Evolutionary conservation across 2,888 invertebrate species (phyloP), one percentile per base, ranked within the genome.

Genomic region (Nephrotoma guestfalica): DNA sequence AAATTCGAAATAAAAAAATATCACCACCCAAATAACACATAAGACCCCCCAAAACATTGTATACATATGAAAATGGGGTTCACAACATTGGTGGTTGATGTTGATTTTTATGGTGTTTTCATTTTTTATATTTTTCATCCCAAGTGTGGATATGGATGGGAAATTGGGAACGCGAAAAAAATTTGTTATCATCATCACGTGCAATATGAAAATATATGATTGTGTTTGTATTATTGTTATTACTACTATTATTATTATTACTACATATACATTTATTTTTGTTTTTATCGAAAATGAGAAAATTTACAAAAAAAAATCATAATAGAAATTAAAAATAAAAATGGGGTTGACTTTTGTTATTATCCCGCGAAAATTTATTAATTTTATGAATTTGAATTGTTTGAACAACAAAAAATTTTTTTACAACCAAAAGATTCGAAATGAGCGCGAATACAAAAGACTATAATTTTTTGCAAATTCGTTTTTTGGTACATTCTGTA

Each of bases 311-410:
- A 83, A 84, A 84, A 84, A 84, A 84, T 84, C 42, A 84, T 84
- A 84, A 84, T 84, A 85, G 85, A 85, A 85, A 85, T 18, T 18
- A 83, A 83, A 83, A 83, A 30, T 45, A 85, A 43, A 43, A 30
- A 43, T 43, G 85, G 85, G 43, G 85, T 85, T 85, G 85, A 85
- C 85, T 85, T 85, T 85, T 84, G 84, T 85, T 85, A 43, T 85
- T 84, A 84, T 84, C 42, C 85, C 85, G 85, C 85, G 85, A 85
- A 85, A 71, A 85, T 85, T 85, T 85, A 85, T 85, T 85, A 85
- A 85, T 85, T 85, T 85, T 18, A 85, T 85, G 43, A 85, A 85
- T 85, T 43, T 85, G 85, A 85, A 85, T 85, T 85, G 41, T 41
- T 42, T 43, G 18, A 43, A 43, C 11, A 85, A 85, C 45, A 45